A percentile compares a stretch with the other conserved stretches of the same genome.
Conservation (phyloP, 2,797 vertebrate species). For the Spondyliosoma cantharus region DNA sequence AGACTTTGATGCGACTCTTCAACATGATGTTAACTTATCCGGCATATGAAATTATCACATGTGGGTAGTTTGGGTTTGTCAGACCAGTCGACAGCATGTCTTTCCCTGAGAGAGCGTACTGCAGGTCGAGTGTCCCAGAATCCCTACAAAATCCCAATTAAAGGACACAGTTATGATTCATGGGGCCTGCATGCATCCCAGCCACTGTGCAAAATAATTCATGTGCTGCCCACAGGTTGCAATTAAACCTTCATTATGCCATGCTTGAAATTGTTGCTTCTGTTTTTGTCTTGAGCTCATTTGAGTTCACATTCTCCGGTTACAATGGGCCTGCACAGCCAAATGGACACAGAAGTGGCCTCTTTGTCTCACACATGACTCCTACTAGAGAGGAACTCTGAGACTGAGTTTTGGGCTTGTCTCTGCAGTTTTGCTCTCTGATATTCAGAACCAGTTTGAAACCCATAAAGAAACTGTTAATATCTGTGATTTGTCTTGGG, state of each 20-base stretch:
- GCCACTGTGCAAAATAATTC: conserved; percentile 20
- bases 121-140: not conserved
- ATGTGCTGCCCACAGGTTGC: conserved; percentile 3
- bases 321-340: not conserved
- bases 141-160: conserved; percentile 1
- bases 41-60: not conserved
- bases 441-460: not conserved
- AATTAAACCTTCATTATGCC: not conserved
- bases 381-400: not conserved
- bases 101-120: not conserved
- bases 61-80: not conserved
- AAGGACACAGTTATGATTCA: conserved; percentile 9
- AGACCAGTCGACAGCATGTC: not conserved
- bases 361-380: not conserved
- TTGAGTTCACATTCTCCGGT: not conserved
- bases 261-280: not conserved
- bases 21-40: not conserved
- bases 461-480: not conserved
- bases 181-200: not conserved
- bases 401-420: not conserved
- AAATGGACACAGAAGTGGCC: not conserved
- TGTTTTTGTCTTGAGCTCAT: not conserved
- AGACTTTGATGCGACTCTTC: not conserved
- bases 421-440: not conserved
- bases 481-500: not conserved